A percentile compares a stretch with the other conserved stretches of the same genome.
Evolutionary conservation across 2,113 vertebrate genomes (phyloP).

Genomic region (Genyomyrus donnyi): DNA sequence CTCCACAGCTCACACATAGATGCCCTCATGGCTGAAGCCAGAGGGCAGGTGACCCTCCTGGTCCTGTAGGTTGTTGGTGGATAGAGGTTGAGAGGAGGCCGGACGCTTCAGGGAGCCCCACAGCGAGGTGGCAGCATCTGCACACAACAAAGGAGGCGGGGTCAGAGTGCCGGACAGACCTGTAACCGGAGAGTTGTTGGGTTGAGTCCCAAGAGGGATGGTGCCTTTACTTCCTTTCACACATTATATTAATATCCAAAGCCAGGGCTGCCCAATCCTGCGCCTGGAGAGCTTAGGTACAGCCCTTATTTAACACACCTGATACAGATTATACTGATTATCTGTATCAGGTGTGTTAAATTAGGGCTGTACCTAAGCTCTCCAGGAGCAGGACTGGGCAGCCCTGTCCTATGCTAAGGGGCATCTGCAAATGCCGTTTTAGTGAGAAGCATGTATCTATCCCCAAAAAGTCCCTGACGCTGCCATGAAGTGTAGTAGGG

Average conservation of each 20-base stretch:
- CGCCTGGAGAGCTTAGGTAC: no score
- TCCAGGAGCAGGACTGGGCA: no score
- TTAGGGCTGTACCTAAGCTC: no score
- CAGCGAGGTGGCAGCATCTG: slow-evolving; percentile 66
- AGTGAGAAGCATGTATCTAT: not conserved
- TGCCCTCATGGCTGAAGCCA: slow-evolving; percentile 90
- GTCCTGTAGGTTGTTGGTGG: slow-evolving; percentile 78
- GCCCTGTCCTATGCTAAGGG: not conserved
- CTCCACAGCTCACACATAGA: slow-evolving; percentile 76
- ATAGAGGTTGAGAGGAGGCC: slow-evolving; percentile 64
- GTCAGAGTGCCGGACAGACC: not conserved
- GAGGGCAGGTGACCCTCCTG: slow-evolving; percentile 79
- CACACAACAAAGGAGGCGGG: slow-evolving; percentile 3
- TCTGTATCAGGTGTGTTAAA: no score
- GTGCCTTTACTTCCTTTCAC: not conserved
- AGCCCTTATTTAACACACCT: no score
- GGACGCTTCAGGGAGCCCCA: slow-evolving; percentile 84
- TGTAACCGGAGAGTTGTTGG: not conserved
- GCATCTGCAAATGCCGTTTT: not conserved
- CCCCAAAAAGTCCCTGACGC: not conserved
- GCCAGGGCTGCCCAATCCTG: not conserved
- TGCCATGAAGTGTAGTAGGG: not conserved
- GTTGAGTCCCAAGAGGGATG: not conserved
- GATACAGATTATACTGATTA: no score
- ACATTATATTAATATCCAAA: not conserved